A percentile compares a stretch with the other conserved stretches of the same genome.
phyloP scores from a whole-genome alignment of 2,797 vertebrate species.

The Aulostomus chinensis region DNA sequence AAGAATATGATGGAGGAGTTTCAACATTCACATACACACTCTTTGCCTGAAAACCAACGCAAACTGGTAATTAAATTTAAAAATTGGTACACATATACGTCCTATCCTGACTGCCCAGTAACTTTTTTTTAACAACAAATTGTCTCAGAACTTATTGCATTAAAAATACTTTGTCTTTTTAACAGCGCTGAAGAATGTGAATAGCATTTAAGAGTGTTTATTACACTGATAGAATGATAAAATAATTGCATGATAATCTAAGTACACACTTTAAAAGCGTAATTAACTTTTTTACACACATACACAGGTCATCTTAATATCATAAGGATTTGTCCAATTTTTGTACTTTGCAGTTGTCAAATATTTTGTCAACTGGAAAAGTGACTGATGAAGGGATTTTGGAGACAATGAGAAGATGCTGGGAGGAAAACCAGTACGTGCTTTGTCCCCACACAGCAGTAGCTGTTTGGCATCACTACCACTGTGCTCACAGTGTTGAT shows the following conservation, averaged over 20 bases:
- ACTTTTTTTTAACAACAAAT: too few species aligned
- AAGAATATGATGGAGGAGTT: conserved; percentile 89
- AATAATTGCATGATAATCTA: too few species aligned
- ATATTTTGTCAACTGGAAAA: conserved; percentile 69
- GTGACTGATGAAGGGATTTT: conserved; percentile 84
- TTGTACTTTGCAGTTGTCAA: conserved; percentile 72
- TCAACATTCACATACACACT: conserved; percentile 69
- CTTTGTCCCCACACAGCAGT: conserved; percentile 93
- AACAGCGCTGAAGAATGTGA: too few species aligned
- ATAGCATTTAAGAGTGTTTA: too few species aligned
- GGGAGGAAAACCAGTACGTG: conserved; percentile 88
- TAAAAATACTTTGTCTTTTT: too few species aligned
- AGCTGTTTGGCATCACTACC: conserved; percentile 88
- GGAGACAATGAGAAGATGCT: conserved; percentile 85
- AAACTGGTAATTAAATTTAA: conserved; percentile 52
- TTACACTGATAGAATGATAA: too few species aligned
- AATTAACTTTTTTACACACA: too few species aligned
- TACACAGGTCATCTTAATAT: not conserved
- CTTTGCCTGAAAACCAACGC: conserved; percentile 78
- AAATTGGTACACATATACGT: not conserved
- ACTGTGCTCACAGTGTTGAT: conserved; percentile 60
- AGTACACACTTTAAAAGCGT: too few species aligned
- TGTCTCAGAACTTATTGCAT: too few species aligned
- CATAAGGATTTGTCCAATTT: not conserved
- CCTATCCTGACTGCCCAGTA: too few species aligned